A percentile compares a stretch with the other conserved stretches of the same genome.
Evolutionary conservation across 1,140 invertebrate species (phyloP).

Genomic region (Temnothorax curvispinosus): DNA sequence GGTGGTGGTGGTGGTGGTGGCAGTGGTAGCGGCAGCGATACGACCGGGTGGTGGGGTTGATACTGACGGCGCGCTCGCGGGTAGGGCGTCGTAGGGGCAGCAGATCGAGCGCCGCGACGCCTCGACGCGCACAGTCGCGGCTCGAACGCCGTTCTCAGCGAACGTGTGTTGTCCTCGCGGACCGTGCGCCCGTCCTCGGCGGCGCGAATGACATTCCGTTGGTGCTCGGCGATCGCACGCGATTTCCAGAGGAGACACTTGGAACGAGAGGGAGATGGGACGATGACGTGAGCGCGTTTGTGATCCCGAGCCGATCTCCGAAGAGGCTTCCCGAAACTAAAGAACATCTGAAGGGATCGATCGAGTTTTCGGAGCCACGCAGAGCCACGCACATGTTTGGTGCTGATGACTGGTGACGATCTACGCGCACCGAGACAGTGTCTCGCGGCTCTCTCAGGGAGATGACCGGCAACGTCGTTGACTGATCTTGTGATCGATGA

Average conservation of each 20-base stretch:
- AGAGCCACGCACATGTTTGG: constrained; percentile 40
- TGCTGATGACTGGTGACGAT: constrained; percentile 9
- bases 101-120: constrained; percentile 83
- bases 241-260: not conserved
- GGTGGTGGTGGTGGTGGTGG: constrained; percentile 73
- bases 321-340: not conserved
- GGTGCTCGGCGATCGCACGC: not conserved
- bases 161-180: constrained; percentile 75
- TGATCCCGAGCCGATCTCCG: not conserved
- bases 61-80: constrained; percentile 67
- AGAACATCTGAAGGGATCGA: constrained; percentile 12
- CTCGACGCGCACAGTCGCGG: constrained; percentile 83
- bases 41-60: constrained; percentile 70
- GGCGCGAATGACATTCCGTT: constrained; percentile 50
- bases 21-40: constrained; percentile 76
- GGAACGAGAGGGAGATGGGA: not conserved
- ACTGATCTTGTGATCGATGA: constrained; percentile 34
- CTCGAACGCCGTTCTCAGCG: constrained; percentile 81
- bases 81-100: constrained; percentile 83
- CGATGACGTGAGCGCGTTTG: constrained; percentile 10
- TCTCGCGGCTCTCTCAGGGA: not conserved
- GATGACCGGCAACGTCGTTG: constrained; percentile 15
- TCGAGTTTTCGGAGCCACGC: not conserved
- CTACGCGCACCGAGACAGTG: constrained; percentile 7
- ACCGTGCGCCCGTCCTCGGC: constrained; percentile 44